phyloP scores from a whole-genome alignment of 2,888 invertebrate genomes.

The Eilema depressum region DNA sequence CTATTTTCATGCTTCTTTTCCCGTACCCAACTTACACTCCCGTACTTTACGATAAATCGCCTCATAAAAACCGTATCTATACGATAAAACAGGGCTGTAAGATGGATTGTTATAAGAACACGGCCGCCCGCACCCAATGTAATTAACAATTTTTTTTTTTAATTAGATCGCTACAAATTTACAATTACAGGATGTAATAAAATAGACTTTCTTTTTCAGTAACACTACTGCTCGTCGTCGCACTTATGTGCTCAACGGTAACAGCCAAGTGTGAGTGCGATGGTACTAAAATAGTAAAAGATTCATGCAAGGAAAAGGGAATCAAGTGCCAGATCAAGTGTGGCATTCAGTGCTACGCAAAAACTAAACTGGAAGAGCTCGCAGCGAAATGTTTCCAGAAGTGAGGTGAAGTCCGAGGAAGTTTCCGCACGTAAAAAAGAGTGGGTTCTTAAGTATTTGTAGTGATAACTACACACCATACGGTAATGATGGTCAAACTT shows the following conservation, averaged over 20 bases:
- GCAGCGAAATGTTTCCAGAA: neutral
- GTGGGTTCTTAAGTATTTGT: neutral
- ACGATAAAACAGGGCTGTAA: no score
- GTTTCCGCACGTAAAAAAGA: neutral
- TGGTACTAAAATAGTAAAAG: neutral
- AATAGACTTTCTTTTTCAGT: neutral
- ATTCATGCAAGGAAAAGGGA: neutral
- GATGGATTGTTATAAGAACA: no score
- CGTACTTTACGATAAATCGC: no score
- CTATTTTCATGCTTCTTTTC: no score
- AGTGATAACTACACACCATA: neutral
- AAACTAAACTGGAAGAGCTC: neutral
- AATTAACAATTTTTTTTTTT: no score
- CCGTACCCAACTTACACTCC: no score
- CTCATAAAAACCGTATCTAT: no score
- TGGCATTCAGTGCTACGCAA: neutral
- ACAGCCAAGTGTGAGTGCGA: slow-evolving; percentile 46
- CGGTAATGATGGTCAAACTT: neutral
- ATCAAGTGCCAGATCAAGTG: neutral
- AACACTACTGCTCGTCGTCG: slow-evolving; percentile 52
- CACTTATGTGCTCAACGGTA: slow-evolving; percentile 45
- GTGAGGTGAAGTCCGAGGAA: neutral
- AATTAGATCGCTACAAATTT: no score
- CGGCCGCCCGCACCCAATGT: no score
- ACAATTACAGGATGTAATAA: no score